Evolutionary conservation across 2,888 invertebrate genomes (phyloP).

Genomic region (Temnothorax unifasciatus): DNA sequence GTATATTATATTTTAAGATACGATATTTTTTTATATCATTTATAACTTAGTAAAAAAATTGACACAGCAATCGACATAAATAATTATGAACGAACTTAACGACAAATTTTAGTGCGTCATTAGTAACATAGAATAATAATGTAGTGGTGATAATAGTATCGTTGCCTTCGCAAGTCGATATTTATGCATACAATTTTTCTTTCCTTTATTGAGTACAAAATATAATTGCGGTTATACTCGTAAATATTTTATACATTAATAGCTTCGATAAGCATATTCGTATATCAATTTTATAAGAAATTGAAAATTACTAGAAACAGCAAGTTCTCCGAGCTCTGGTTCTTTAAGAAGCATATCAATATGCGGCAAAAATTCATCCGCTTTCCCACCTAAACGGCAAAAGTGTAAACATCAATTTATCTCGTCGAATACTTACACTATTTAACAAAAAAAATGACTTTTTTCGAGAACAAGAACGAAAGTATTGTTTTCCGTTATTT

Average conservation of each 20-base stretch:
- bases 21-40: constrained; percentile 4
- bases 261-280: constrained; percentile 88
- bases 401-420: constrained; percentile 33
- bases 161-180: neutral
- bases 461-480: too few species aligned
- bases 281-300: constrained; percentile 93
- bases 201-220: constrained; percentile 68
- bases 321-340: constrained; percentile 90
- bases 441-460: neutral
- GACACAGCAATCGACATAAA: neutral
- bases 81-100: neutral
- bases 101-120: neutral
- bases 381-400: constrained; percentile 88
- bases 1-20: neutral
- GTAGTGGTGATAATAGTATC: neutral
- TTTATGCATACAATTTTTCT: neutral
- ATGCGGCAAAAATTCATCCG: constrained; percentile 91
- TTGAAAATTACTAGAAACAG: constrained; percentile 90
- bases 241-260: constrained; percentile 67
- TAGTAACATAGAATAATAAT: neutral
- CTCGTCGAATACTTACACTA: neutral
- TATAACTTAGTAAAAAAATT: neutral
- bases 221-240: constrained; percentile 64
- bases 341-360: constrained; percentile 90
- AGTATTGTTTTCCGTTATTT: neutral